These are phyloP conservation scores for Desoria tigrina DNA, from an alignment of 2,888 invertebrate genomes.

Conservation along the genomic window DNA sequence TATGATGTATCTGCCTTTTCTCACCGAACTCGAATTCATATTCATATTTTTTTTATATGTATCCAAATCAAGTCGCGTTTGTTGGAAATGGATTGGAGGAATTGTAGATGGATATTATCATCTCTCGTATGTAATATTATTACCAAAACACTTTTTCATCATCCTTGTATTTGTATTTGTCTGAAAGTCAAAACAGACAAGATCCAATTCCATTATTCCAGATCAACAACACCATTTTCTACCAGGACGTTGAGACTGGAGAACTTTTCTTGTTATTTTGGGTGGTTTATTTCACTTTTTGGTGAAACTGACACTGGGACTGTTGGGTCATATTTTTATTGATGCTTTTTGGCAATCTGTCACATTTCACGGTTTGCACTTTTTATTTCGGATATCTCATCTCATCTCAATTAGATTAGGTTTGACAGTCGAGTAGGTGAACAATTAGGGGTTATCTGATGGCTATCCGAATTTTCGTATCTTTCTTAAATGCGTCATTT, in stretches of 20 bases:
- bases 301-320: no score
- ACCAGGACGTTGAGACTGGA: no score
- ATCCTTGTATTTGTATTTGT: conserved; percentile 10
- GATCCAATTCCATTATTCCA: conserved; percentile 28
- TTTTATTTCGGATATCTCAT: no score
- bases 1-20: background rate
- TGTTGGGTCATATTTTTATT: no score
- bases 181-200: conserved; percentile 15
- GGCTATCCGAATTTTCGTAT: no score
- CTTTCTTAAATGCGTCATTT: no score
- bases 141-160: conserved; percentile 7
- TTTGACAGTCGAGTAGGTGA: no score
- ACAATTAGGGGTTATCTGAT: no score
- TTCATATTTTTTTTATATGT: background rate
- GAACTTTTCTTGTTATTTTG: no score
- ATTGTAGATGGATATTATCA: background rate
- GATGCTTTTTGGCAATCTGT: background rate
- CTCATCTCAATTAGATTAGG: no score
- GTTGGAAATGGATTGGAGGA: background rate
- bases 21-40: conserved; percentile 2
- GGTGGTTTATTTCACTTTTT: no score
- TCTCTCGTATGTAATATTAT: background rate
- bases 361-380: conserved; percentile 3
- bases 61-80: background rate
- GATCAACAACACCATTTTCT: no score